Evolutionary conservation across 2,797 vertebrate species (phyloP), one percentile per base, ranked within the genome.

Genomic region (Balearica regulorum): DNA sequence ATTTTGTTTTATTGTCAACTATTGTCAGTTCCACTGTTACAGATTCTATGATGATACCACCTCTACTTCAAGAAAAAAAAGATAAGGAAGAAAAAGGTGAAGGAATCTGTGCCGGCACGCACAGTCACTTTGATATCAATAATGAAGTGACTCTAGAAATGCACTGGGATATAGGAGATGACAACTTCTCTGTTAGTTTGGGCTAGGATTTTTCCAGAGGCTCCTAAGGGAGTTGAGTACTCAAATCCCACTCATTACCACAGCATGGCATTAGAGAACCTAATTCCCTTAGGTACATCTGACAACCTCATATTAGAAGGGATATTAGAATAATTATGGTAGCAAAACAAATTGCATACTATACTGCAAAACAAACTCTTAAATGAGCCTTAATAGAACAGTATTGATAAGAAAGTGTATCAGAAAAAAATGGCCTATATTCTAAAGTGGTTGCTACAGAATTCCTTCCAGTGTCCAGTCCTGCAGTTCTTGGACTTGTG

Each of bases 101-200:
- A 89, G 83, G 75, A 97, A 70, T 90, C 66, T 89, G 10, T 65
- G 77, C 70, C 88, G 62, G 83, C 93, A 96, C 44, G 66, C 60
- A 84, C 75, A 91, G 69, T 79, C 73, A 82, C 60, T 94, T 55
- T 58, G 21, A 53, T 35, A 92, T 6, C 9, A 6, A 28, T 69
- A 90, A 31, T 10, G 12, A 91, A 90, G 76, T 79, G 61, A 96
- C 86, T 92, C 46, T 62, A 90, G 41, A 81, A 91, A 75, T 69
- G 29, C n/a, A 57, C 7, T 83, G 53, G n/a, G 31, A 81, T 81
- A 81, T 2, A 75, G 65, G 37, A 90, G 16, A 96, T 20, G 19
- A 77, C 35, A 73, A 80, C 54, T 89, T 41, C 39, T 78, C 49
- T 85, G 4, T 64, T 83, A 73, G 35, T 66, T 14, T 79, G 48